Percentiles rank a stretch among this genome's conserved stretches.
Conservation (phyloP, 2,888 invertebrate genomes). For the Liodrosophila aerea region DNA sequence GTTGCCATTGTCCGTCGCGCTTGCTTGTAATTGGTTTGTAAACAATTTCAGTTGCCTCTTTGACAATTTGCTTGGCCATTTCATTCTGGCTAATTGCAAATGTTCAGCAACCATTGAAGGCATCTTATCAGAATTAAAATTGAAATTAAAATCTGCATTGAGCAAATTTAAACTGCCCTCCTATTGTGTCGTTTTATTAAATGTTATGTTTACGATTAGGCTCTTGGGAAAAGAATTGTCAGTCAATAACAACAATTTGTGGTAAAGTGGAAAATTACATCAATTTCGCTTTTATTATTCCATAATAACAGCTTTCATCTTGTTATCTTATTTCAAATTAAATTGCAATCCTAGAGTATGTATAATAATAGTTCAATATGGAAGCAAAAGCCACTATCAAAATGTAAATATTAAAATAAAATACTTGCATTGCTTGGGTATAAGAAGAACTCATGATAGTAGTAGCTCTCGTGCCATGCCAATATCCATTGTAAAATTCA, state of each 20-base stretch:
- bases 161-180: conserved; percentile 10
- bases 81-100: conserved; percentile 64
- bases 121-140: conserved; percentile 51
- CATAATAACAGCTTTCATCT: too few relatives aligned
- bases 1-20: conserved; percentile 59
- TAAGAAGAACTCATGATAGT: neutral
- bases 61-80: conserved; percentile 67
- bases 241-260: too few relatives aligned
- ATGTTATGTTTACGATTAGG: conserved; percentile 56
- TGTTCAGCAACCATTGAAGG: conserved; percentile 29
- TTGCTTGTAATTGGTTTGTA: conserved; percentile 72
- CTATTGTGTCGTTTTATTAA: conserved; percentile 40
- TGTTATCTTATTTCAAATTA: too few relatives aligned
- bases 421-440: too few relatives aligned
- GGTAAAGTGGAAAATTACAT: too few relatives aligned
- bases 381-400: too few relatives aligned
- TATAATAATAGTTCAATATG: too few relatives aligned
- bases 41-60: conserved; percentile 68
- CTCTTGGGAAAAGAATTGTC: too few relatives aligned
- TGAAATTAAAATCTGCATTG: conserved; percentile 25
- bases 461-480: conserved; percentile 11
- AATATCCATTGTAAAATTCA: conserved; percentile 38
- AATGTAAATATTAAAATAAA: too few relatives aligned
- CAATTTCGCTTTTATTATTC: too few relatives aligned
- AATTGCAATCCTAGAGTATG: too few relatives aligned